phyloP scores from a whole-genome alignment of 2,113 vertebrate genomes.

The Epinephelus fuscoguttatus region DNA sequence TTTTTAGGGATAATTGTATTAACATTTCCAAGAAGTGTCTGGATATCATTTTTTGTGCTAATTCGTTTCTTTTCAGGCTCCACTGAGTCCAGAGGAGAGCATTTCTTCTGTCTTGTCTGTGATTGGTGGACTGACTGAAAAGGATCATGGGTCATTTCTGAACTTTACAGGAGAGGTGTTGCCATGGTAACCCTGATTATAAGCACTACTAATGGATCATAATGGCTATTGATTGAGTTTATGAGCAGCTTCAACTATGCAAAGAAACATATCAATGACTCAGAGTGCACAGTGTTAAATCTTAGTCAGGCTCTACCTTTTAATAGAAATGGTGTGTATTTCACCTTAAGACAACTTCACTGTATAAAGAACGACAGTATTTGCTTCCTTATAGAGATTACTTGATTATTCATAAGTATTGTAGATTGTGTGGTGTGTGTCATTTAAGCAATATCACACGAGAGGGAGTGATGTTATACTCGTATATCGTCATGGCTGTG shows the following conservation, averaged over 20 bases:
- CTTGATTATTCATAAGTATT: neutral
- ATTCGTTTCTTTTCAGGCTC: conserved; percentile 58
- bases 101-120: conserved; percentile 73
- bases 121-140: conserved; percentile 77
- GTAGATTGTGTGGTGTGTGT: neutral
- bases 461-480: no score
- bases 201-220: neutral
- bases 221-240: neutral
- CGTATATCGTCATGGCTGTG: no score
- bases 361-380: neutral
- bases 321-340: neutral
- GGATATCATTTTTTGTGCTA: neutral
- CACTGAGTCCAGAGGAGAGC: conserved; percentile 78
- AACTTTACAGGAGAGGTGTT: conserved; percentile 74
- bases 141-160: conserved; percentile 81
- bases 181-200: conserved; percentile 73
- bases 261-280: neutral
- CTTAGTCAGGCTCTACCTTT: neutral
- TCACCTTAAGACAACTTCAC: neutral
- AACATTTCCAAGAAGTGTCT: neutral
- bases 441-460: no score
- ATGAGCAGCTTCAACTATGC: neutral
- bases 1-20: neutral
- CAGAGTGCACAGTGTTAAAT: neutral
- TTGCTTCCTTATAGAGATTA: neutral